phyloP scores from a whole-genome alignment of 2,797 vertebrate genomes.

The Fringilla coelebs region DNA sequence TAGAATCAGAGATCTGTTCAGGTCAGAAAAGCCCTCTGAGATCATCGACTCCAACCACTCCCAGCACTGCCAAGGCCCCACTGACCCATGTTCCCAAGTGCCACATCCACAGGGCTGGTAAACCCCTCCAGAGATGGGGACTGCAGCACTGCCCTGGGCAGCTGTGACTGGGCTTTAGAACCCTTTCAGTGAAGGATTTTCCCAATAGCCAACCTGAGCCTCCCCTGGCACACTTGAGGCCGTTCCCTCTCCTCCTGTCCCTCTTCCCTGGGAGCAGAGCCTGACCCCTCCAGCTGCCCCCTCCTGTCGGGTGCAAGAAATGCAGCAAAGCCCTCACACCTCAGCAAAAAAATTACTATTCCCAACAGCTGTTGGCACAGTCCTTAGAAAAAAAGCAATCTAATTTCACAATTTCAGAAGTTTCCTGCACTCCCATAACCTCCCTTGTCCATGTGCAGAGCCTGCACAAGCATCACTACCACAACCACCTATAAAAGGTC shows the following conservation, averaged over 20 bases:
- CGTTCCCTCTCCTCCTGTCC: rapidly evolving
- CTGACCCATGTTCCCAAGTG: rapidly evolving
- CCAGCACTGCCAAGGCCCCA: background rate
- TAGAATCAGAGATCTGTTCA: background rate
- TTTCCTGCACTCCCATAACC: background rate
- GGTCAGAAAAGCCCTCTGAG: background rate
- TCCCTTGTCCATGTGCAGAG: background rate
- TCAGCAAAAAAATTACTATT: background rate
- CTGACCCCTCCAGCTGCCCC: rapidly evolving
- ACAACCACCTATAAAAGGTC: background rate
- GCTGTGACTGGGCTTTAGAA: background rate
- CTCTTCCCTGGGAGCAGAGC: background rate
- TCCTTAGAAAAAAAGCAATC: background rate
- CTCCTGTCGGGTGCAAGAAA: background rate
- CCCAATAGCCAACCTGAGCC: background rate
- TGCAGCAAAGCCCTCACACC: background rate
- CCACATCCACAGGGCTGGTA: background rate
- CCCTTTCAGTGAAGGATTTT: background rate
- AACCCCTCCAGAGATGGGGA: background rate
- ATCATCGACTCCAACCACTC: rapidly evolving
- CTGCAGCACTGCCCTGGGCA: background rate
- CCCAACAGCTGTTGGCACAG: background rate
- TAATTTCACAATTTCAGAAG: background rate
- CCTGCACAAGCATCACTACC: background rate
- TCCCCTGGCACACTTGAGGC: background rate